Evolutionary conservation across 2,888 invertebrate species (phyloP), one percentile per base, ranked within the genome.

Genomic region (Eledona agricola): DNA sequence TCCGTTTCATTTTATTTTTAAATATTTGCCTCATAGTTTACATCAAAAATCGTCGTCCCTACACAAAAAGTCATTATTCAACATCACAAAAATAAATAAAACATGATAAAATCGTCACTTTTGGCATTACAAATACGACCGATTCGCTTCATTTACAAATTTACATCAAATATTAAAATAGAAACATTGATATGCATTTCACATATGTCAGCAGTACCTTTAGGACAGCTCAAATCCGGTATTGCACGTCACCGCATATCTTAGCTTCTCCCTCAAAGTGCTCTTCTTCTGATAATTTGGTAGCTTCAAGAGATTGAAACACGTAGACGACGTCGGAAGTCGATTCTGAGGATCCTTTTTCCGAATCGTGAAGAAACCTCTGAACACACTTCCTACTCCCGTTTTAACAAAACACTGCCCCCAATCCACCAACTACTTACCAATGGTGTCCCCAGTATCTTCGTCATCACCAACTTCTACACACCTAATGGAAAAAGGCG

Each of bases 181-280:
- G 12, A 47, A 35, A 46, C 2, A 15, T 35, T 46, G 46, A 46
- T 46, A 46, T 46, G 46, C 19, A 7, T 22, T 35, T 16, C 20
- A 26, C 23, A 45, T 29, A 47, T 47, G 47, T 47, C 7, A 26
- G 28, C 25, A 23, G 37, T 25, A 51, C 25, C 22, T 50, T 81
- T 89, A 97, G 2, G 97, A 97, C n/a, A 99, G 82, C 78, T 99
- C 99, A 77, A 99, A 99, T 11, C 99, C 99, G 7, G 98, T 96
- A 76, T 98, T 97, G 69, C 96, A 95, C 59, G 90, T 90, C 45
- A 99, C 95, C 0, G 99, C 99, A 75, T 99, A 99, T 19, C 96
- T 85, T 2, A 99, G 80, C 76, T 99, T 99, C 71, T 99, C 98
- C 32, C 95, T 81, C 3, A 99, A 78, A 0, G 96, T 95, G 66